These are phyloP conservation scores for Gobiocypris rarus DNA, from an alignment of 2,113 vertebrate genomes.

Conservation along the genomic window DNA sequence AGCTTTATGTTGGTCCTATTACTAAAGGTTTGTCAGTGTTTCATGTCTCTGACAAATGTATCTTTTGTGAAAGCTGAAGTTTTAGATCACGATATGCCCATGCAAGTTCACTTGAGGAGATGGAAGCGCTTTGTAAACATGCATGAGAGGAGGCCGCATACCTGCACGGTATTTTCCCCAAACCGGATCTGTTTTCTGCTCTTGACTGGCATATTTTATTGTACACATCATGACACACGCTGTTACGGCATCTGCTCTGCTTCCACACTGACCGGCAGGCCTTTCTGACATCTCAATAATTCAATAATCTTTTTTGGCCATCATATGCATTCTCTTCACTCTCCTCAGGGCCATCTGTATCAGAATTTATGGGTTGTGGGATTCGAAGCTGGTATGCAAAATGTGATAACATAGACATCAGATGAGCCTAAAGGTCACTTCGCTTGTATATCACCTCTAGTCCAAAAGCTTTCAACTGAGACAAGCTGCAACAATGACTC, in stretches of 20 bases:
- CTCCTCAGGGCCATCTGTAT: not conserved
- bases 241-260: conserved; percentile 25
- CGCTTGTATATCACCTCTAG: not conserved
- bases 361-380: conserved; percentile 1
- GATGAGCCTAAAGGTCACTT: not conserved
- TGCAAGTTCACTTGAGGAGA: not conserved
- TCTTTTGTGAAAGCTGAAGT: not conserved
- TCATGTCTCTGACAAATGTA: not conserved
- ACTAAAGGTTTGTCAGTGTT: not conserved
- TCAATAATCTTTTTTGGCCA: conserved; percentile 11
- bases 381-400: not conserved
- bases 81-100: not conserved
- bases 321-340: not conserved
- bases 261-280: conserved; percentile 6
- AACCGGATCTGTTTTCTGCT: conserved; percentile 27
- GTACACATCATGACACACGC: not conserved
- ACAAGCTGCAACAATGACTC: not conserved
- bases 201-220: conserved; percentile 25
- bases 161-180: not conserved
- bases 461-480: not conserved
- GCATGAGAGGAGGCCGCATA: not conserved
- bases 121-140: conserved; percentile 19
- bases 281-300: conserved; percentile 9
- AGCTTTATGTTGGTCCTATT: not conserved
- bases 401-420: not conserved